Percentiles rank a stretch among this genome's conserved stretches.
Evolutionary conservation across 2,113 vertebrate species (phyloP).

Genomic region (Rhea pennata): DNA sequence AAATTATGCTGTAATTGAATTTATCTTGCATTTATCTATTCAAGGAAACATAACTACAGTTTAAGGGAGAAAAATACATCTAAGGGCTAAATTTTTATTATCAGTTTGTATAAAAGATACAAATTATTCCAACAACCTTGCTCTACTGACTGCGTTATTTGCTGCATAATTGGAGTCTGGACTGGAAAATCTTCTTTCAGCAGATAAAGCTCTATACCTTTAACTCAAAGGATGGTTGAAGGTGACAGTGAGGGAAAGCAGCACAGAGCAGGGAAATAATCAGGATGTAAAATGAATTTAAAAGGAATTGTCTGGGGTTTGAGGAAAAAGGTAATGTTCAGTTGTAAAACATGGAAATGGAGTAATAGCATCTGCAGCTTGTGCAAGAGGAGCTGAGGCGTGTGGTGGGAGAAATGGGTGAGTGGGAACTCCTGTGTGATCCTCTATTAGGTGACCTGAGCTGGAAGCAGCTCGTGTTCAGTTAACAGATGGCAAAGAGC

Average conservation of each 20-base stretch:
- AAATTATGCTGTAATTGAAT: constrained; percentile 69
- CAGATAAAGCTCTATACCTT: not conserved
- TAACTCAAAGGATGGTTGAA: not conserved
- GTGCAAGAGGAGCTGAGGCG: fast-evolving
- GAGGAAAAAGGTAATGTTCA: not conserved
- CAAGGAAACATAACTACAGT: constrained; percentile 29
- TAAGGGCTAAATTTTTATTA: constrained; percentile 49
- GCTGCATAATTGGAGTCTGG: not conserved
- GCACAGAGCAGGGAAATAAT: not conserved
- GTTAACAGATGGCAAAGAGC: not conserved
- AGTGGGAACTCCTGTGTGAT: not conserved
- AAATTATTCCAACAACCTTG: constrained; percentile 38
- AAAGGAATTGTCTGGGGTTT: not conserved
- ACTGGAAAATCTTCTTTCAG: not conserved
- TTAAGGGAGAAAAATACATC: constrained; percentile 51
- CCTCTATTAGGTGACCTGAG: not conserved
- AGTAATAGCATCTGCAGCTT: not conserved
- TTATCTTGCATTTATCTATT: constrained; percentile 64
- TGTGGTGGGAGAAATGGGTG: not conserved
- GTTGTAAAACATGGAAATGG: not conserved
- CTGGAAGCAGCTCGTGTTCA: not conserved
- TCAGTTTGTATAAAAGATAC: constrained; percentile 25
- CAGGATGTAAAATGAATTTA: not conserved
- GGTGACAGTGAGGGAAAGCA: not conserved
- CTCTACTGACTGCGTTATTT: not conserved